Base-by-base conservation (phyloP, 2,113 vertebrate species). In the Pantherophis guttatus region DNA sequence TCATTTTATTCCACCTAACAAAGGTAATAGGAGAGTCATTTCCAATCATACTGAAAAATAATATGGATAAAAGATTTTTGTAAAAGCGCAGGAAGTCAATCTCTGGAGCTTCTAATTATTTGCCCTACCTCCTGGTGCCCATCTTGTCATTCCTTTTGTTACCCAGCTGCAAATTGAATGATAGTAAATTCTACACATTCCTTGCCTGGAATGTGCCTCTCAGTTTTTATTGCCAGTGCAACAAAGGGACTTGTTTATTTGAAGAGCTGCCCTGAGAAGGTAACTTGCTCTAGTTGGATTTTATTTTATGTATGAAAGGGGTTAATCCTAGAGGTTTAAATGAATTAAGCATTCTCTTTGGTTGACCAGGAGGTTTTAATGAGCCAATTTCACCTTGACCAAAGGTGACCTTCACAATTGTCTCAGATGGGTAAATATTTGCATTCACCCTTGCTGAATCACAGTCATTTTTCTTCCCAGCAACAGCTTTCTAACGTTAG, bases 1-100 rank as follows among this genome's bases (percentile, higher is more conserved):
- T 96, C 3, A 3, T 95, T 96, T 96, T 62, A 91, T 95, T 97
- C 93, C 96, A 94, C 94, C 94, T 96, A 94, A 95, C 93, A 95
- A 97, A 97, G 3, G 91, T 96, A 94, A 94, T 89, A 95, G 52
- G 57, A 95, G 96, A 93, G 96, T 94, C 95, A 96, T 94, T 97
- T 54, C 24, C 94, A 94, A 96, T 93, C 96, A 95, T 2, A n/a
- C 95, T 96, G 97, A 8, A 5, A 94, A 96, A 95, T 96, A 97
- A 97, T 93, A 94, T 95, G 96, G 96, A 95, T 93, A 90, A 96
- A 96, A 95, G 94, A 92, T 94, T 87, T 87, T 81, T 19, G 33
- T 81, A 94, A 94, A 96, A 96, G 62, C 39, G 89, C 11, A 86
- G 58, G 0, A 92, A 94, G 93, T 62, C 89, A 21, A 23, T 65